These are phyloP conservation scores for Gymnobelideus leadbeateri DNA, from an alignment of 2,113 vertebrate species.

Conservation along the genomic window DNA sequence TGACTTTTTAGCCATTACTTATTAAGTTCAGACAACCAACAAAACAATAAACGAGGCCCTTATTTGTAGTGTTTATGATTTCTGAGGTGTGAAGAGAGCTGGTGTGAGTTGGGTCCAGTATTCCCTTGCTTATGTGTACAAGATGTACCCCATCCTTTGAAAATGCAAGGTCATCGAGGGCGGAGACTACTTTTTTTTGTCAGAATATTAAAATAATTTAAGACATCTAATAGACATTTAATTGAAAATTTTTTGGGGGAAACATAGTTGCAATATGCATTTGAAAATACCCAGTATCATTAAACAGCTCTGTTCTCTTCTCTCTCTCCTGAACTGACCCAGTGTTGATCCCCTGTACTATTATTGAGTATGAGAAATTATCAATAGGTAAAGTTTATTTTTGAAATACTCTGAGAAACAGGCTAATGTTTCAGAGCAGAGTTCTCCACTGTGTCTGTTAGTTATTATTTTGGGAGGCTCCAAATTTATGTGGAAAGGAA, in stretches of 20 bases:
- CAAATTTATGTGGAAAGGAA: constrained; percentile 71
- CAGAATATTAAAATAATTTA: neutral
- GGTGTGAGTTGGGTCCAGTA: too few species aligned
- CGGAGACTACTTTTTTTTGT: neutral
- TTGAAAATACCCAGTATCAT: neutral
- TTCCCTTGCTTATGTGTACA: neutral
- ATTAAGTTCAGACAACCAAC: too few species aligned
- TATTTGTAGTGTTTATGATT: too few species aligned
- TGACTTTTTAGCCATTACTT: too few species aligned
- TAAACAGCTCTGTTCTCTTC: too few species aligned
- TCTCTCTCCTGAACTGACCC: neutral
- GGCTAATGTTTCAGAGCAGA: constrained; percentile 59
- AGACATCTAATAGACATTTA: neutral
- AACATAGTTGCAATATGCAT: neutral
- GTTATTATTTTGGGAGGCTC: constrained; percentile 65
- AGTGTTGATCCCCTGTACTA: neutral
- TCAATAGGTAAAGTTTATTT: constrained; percentile 71
- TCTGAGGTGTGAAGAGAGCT: too few species aligned
- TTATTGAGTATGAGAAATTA: constrained; percentile 55
- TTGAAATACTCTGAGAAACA: constrained; percentile 53
- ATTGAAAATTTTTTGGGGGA: neutral
- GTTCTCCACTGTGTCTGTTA: constrained; percentile 73
- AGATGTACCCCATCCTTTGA: too few species aligned
- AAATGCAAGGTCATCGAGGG: neutral
- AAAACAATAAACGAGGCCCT: too few species aligned